Percentiles rank a stretch among this genome's conserved stretches.
Conservation (phyloP, 2,888 invertebrate genomes). For the Villa cingulata region DNA sequence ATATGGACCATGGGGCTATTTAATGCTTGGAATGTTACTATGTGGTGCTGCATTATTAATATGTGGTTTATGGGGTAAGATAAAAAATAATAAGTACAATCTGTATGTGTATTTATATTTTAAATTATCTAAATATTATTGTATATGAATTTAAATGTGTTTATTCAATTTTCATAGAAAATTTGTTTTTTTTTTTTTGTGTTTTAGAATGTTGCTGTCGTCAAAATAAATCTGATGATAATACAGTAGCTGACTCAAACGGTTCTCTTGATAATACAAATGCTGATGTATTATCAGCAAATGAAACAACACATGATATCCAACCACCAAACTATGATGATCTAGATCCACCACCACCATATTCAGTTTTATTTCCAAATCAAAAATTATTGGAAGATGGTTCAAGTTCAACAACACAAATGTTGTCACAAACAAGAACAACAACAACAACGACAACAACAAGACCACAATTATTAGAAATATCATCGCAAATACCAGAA, state of each 20-base stretch:
- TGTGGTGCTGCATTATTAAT: constrained; percentile 56
- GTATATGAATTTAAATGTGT: too few species aligned
- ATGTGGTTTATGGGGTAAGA: constrained; percentile 51
- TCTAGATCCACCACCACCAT: constrained; percentile 48
- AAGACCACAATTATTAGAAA: too few species aligned
- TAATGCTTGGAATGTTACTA: constrained; percentile 55
- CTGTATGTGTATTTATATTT: too few species aligned
- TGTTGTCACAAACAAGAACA: too few species aligned
- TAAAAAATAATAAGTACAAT: too few species aligned
- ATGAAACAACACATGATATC: constrained; percentile 18
- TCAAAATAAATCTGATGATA: constrained; percentile 30
- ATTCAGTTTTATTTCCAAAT: constrained; percentile 50
- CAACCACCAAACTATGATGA: constrained; percentile 50
- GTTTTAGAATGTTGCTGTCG: constrained; percentile 32
- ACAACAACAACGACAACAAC: too few species aligned
- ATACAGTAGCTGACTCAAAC: constrained; percentile 15
- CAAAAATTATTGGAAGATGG: constrained; percentile 26
- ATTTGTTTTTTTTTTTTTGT: not conserved
- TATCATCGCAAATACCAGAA: too few species aligned
- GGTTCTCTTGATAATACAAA: constrained; percentile 17
- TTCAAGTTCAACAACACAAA: not conserved
- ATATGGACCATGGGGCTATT: constrained; percentile 61
- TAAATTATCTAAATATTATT: too few species aligned
- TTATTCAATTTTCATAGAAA: too few species aligned
- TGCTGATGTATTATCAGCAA: constrained; percentile 22